Conservation (phyloP, 2,888 invertebrate genomes). For the Hemithea aestivaria region DNA sequence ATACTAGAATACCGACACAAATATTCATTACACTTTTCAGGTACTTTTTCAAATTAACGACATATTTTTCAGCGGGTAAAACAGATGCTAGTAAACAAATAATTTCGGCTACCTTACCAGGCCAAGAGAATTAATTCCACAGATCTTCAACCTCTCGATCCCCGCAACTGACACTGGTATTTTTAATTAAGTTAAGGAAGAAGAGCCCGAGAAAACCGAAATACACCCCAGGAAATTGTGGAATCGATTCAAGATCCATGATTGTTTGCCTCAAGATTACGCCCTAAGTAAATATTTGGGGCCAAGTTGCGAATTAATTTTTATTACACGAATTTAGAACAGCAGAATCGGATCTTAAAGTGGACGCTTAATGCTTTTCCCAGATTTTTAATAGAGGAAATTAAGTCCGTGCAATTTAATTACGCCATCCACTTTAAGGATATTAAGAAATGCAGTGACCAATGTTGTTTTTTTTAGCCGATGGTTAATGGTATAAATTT, state of each 20-base stretch:
- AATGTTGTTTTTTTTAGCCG: no score
- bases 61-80: no score
- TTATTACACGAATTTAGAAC: constrained; percentile 1
- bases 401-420: no score
- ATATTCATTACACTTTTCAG: no score
- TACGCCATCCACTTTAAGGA: no score
- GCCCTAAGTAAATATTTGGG: constrained; percentile 10
- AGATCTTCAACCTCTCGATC: constrained; percentile 24
- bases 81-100: no score
- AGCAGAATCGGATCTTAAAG: neutral
- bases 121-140: constrained; percentile 38
- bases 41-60: no score
- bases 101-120: constrained; percentile 4
- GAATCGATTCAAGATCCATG: constrained; percentile 23
- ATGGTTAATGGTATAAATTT: no score
- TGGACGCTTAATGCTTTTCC: no score
- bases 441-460: no score
- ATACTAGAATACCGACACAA: no score
- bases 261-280: constrained; percentile 19
- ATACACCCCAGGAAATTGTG: constrained; percentile 22
- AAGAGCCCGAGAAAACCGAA: constrained; percentile 30
- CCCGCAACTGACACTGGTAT: constrained; percentile 41
- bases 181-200: constrained; percentile 44
- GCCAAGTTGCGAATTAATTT: constrained; percentile 4
- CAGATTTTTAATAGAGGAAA: no score